Evolutionary conservation across 1,140 invertebrate species (phyloP).

Genomic region (Tetramorium simillimum): DNA sequence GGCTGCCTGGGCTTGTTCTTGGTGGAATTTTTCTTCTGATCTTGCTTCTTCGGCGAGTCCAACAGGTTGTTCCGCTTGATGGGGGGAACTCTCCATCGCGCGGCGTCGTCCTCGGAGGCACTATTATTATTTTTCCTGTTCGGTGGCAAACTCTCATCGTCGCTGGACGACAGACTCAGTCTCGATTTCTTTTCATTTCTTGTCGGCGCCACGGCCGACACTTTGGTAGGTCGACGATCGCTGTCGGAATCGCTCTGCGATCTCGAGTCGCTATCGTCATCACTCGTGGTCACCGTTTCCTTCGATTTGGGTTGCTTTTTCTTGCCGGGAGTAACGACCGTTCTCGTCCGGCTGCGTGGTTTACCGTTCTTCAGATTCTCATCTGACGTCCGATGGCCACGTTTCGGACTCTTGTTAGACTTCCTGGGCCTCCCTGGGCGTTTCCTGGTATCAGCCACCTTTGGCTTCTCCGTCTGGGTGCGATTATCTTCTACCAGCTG

Average conservation of each 20-base stretch:
- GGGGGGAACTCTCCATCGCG: slow-evolving; percentile 73
- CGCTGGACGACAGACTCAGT: slow-evolving; percentile 77
- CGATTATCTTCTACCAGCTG: slow-evolving; percentile 65
- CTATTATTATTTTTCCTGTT: slow-evolving; percentile 59
- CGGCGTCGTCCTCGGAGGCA: slow-evolving; percentile 76
- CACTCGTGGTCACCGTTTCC: slow-evolving; percentile 72
- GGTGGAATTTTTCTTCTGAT: slow-evolving; percentile 81
- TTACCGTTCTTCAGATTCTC: slow-evolving; percentile 71
- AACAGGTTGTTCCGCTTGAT: slow-evolving; percentile 77
- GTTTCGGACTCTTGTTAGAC: slow-evolving; percentile 77
- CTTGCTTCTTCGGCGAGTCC: slow-evolving; percentile 80
- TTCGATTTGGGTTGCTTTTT: slow-evolving; percentile 80
- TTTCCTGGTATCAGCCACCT: slow-evolving; percentile 81
- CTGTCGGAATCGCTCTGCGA: slow-evolving; percentile 77
- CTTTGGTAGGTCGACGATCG: slow-evolving; percentile 63
- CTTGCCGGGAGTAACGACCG: slow-evolving; percentile 56
- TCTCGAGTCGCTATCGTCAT: slow-evolving; percentile 75
- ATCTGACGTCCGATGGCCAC: slow-evolving; percentile 60
- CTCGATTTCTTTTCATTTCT: slow-evolving; percentile 68
- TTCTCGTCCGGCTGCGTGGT: slow-evolving; percentile 73
- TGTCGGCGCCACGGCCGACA: neutral
- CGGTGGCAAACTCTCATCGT: slow-evolving; percentile 66
- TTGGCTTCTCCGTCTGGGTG: slow-evolving; percentile 81
- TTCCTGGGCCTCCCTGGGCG: slow-evolving; percentile 83
- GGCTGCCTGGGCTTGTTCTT: slow-evolving; percentile 80